Percentiles rank a stretch among this genome's conserved stretches.
Conservation (phyloP, 2,797 vertebrate species). For the Pelodytes ibericus region DNA sequence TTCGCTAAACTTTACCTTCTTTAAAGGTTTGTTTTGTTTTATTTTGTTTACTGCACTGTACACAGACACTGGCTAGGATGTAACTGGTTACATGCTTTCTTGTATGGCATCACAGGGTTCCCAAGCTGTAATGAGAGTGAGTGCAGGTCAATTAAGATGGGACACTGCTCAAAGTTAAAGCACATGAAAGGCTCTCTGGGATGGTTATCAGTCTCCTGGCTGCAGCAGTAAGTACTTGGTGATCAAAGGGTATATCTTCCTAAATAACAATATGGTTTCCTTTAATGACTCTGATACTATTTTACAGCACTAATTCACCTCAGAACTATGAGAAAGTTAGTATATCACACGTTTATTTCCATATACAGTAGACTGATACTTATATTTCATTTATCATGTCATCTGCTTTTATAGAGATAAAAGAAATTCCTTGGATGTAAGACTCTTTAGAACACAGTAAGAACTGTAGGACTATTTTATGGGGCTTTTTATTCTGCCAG, state of each 20-base stretch:
- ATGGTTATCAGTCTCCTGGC: background rate
- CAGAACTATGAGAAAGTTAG: background rate
- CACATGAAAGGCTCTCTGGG: constrained; percentile 4
- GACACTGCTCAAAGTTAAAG: background rate
- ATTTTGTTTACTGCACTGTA: too few relatives aligned
- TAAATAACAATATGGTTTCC: constrained; percentile 1
- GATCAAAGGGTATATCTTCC: constrained; percentile 1
- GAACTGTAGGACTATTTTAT: too few relatives aligned
- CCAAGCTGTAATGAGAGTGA: background rate
- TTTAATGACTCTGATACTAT: background rate
- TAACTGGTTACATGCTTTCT: background rate
- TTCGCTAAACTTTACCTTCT: too few relatives aligned
- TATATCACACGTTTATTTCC: too few relatives aligned
- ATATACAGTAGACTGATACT: too few relatives aligned
- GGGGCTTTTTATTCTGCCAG: too few relatives aligned
- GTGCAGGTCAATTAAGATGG: background rate
- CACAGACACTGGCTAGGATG: too few relatives aligned
- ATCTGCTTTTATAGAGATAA: too few relatives aligned
- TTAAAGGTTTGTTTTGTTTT: too few relatives aligned
- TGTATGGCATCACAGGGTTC: background rate
- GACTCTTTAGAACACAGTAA: too few relatives aligned
- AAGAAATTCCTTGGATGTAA: too few relatives aligned
- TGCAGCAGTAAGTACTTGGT: background rate
- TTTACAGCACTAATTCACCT: background rate
- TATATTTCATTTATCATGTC: too few relatives aligned